Evolutionary conservation across 2,113 vertebrate genomes (phyloP).

Genomic region (Vulpes lagopus): DNA sequence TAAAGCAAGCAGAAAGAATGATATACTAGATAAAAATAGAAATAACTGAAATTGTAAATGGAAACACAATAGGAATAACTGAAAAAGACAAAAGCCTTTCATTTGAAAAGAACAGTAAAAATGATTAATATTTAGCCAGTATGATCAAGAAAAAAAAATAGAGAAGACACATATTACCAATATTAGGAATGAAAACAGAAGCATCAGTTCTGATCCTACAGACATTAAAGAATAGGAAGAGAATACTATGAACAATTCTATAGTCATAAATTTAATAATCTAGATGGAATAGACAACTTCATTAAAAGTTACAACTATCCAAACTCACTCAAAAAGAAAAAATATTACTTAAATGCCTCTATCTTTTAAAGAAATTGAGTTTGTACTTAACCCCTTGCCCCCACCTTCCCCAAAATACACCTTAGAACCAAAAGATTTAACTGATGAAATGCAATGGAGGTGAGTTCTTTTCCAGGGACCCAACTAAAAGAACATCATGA

Average conservation of each 20-base stretch:
- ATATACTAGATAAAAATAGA: background rate
- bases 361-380: background rate
- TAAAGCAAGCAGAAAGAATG: background rate
- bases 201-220: background rate
- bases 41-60: slow-evolving; percentile 2
- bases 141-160: background rate
- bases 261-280: background rate
- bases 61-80: background rate
- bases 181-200: background rate
- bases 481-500: background rate
- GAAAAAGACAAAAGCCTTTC: background rate
- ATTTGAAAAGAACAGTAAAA: slow-evolving; percentile 39
- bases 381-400: background rate
- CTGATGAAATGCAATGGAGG: background rate
- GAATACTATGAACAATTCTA: background rate
- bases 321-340: background rate
- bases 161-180: background rate
- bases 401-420: background rate
- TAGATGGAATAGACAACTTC: background rate
- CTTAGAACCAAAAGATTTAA: background rate
- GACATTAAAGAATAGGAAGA: background rate
- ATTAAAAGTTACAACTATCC: background rate
- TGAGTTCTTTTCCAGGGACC: background rate
- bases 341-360: background rate
- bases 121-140: background rate